phyloP scores from a whole-genome alignment of 2,113 vertebrate genomes.

The Prinia subflava region DNA sequence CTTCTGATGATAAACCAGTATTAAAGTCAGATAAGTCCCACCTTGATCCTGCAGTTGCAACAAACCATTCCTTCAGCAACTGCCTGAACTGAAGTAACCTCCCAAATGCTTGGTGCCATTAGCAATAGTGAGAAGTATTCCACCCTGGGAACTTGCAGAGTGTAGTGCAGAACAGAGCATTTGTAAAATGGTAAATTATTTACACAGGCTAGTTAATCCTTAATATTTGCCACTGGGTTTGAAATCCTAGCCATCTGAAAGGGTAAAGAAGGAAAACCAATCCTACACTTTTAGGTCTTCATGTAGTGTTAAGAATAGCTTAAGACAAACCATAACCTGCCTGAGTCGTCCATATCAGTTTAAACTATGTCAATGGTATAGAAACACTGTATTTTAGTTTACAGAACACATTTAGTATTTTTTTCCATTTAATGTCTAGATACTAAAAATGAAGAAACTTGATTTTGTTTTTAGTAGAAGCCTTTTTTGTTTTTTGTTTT shows the following conservation, averaged over 20 bases:
- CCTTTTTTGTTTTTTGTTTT: conserved; percentile 6
- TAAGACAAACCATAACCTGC: conserved; percentile 57
- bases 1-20: conserved; percentile 3
- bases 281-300: conserved; percentile 36
- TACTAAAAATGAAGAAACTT: conserved; percentile 80
- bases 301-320: conserved; percentile 53
- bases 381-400: conserved; percentile 83
- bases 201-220: neutral
- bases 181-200: neutral
- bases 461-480: conserved; percentile 71
- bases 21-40: neutral
- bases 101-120: neutral
- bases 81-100: neutral
- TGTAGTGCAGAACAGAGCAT: neutral
- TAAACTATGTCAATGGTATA: conserved; percentile 66
- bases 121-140: neutral
- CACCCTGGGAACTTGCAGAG: neutral
- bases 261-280: conserved; percentile 24
- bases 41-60: neutral
- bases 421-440: conserved; percentile 77
- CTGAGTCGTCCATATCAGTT: conserved; percentile 51
- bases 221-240: conserved; percentile 21
- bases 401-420: conserved; percentile 68
- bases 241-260: conserved; percentile 4
- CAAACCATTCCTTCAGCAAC: neutral